Percentiles rank a stretch among this genome's conserved stretches.
phyloP scores from a whole-genome alignment of 2,888 invertebrate genomes.

The Clivina fossor region DNA sequence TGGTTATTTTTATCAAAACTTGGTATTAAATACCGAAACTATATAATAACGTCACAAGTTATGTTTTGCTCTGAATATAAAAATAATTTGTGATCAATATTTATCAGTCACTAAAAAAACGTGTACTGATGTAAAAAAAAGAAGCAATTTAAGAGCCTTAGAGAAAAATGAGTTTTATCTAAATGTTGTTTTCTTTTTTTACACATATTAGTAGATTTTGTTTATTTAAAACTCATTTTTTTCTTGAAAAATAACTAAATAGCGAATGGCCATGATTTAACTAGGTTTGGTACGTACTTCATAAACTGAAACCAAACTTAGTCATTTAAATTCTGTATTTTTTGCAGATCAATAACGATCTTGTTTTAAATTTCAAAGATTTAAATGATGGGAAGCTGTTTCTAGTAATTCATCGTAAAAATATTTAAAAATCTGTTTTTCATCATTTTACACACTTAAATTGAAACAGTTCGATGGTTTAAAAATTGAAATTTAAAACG shows the following conservation, averaged over 20 bases:
- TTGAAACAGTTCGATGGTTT: background rate
- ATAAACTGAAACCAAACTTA: background rate
- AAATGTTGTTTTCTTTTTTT: too few species aligned
- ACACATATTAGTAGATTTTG: conserved; percentile 12
- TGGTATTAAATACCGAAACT: conserved; percentile 28
- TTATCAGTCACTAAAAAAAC: conserved; percentile 15
- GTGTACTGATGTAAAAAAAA: conserved; percentile 21
- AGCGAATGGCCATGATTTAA: conserved; percentile 6
- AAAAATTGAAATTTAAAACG: conserved; percentile 21
- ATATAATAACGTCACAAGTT: background rate
- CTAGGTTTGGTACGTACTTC: background rate
- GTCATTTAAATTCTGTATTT: conserved; percentile 3
- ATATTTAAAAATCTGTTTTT: conserved; percentile 3
- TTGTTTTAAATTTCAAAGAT: conserved; percentile 26
- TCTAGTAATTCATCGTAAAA: conserved; percentile 9
- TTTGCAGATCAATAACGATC: background rate
- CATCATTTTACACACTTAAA: conserved; percentile 1
- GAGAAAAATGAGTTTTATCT: conserved; percentile 1
- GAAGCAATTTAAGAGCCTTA: conserved; percentile 17
- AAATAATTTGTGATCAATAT: conserved; percentile 11
- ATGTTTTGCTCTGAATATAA: conserved; percentile 1
- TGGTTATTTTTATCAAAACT: conserved; percentile 19
- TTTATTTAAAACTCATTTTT: conserved; percentile 4
- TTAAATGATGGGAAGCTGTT: too few species aligned
- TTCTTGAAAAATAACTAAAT: background rate